Evolutionary conservation across 1,140 invertebrate genomes (phyloP), one percentile per base, ranked within the genome.

Genomic region (Spodoptera frugiperda): DNA sequence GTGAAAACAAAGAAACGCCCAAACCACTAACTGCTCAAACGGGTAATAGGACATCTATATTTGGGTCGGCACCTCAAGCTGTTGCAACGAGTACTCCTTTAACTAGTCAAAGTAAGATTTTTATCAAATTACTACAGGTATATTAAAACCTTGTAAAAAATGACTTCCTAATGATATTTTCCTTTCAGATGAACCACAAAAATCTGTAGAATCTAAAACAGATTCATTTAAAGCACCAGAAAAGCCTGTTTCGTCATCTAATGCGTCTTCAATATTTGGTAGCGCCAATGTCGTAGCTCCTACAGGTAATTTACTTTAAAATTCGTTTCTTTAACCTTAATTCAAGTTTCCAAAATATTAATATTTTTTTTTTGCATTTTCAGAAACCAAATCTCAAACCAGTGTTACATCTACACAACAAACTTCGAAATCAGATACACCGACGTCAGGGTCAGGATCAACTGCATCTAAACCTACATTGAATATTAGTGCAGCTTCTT

Each of bases 141-240:
- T 2, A 25, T 25, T 25, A 25, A 1, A 25, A 25, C 25, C 25
- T 25, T 25, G 25, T 25, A 25, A 25, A 25, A 25, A 25, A 25
- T 25, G 25, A 3, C 2, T 10, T 6, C 44, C 17, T 6, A 49
- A 46, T 76, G 11, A 19, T 61, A 68, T 49, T 51, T 61, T 19
- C 39, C 72, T 83, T 82, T 25, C 53, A 89, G 87, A 78, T 67
- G 84, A 87, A 74, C 51, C 81, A 8, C 82, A 82, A 70, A 89
- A 87, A 65, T 59, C 84, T 57, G 63, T 59, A 3, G 82, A 77
- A 48, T 11, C 57, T 51, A 80, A 87, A 67, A n/a, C 33, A 9
- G 72, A 83, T 71, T 10, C 21, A 15, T 21, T 54, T 46, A 79
- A 75, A 67, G 54, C 21, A 72, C 48, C 53, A 8, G 82, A 86